Percentiles rank a stretch among this genome's conserved stretches.
phyloP scores from a whole-genome alignment of 2,888 invertebrate genomes.

The Nemurella pictetii region DNA sequence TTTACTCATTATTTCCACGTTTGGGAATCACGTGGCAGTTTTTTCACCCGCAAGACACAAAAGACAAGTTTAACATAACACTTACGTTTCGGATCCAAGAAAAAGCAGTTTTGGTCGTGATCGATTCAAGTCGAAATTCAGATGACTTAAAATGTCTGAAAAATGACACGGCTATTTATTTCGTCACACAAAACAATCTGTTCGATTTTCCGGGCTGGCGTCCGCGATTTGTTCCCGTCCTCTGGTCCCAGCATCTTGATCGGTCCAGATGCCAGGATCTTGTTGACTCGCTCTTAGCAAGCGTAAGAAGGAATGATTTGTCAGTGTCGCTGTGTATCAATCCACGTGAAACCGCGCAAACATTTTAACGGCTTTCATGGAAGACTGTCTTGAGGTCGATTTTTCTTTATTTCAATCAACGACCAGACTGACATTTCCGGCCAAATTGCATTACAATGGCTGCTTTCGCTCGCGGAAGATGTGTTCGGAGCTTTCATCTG shows the following conservation, averaged over 20 bases:
- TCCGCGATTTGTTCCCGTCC: conserved; percentile 15
- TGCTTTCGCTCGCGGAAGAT: background rate
- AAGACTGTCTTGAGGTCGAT: background rate
- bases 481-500: background rate
- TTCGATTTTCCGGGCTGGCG: conserved; percentile 26
- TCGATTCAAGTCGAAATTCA: background rate
- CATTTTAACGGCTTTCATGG: conserved; percentile 18
- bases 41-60: background rate
- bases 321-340: conserved; percentile 28
- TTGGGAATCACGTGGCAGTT: background rate
- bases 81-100: background rate
- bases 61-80: background rate
- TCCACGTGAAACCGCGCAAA: conserved; percentile 21
- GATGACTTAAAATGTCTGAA: conserved; percentile 18
- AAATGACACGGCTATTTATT: conserved; percentile 30
- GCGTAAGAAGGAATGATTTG: conserved; percentile 33
- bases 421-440: background rate
- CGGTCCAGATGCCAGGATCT: conserved; percentile 24
- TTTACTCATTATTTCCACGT: background rate
- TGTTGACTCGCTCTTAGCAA: conserved; percentile 18
- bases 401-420: background rate
- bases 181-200: conserved; percentile 27
- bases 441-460: background rate
- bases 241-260: background rate
- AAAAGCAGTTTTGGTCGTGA: background rate